Evolutionary conservation across 2,113 vertebrate species (phyloP).

Genomic region (Protobothrops mucrosquamatus): DNA sequence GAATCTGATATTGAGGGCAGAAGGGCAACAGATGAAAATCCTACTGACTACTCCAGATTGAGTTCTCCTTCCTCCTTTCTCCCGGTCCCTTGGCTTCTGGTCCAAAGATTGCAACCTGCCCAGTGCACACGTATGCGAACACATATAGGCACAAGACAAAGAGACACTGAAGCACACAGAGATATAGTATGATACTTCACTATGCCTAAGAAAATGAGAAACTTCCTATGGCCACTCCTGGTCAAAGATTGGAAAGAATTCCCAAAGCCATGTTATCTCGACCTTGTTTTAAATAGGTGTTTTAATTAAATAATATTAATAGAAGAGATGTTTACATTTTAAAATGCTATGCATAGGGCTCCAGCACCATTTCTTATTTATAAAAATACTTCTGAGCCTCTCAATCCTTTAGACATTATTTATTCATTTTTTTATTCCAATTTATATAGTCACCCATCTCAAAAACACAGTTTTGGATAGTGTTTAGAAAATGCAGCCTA

Average conservation of each 20-base stretch:
- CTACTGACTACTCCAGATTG: not conserved
- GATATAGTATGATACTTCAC: not conserved
- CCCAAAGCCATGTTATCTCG: not conserved
- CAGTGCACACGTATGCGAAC: not conserved
- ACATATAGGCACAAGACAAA: not conserved
- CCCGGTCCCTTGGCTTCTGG: not conserved
- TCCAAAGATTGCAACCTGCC: not conserved
- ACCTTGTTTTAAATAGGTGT: not conserved
- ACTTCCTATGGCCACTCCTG: not conserved
- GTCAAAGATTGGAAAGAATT: not conserved
- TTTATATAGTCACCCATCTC: not conserved
- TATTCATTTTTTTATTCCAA: not conserved
- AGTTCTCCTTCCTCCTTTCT: not conserved
- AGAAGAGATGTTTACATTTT: not conserved
- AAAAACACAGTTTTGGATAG: not conserved
- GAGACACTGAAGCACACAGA: not conserved
- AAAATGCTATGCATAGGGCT: not conserved
- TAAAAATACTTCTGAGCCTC: not conserved
- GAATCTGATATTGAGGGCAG: constrained; percentile 4
- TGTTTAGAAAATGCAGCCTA: not conserved
- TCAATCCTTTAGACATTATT: not conserved
- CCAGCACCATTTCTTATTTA: not conserved
- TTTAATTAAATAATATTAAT: not conserved
- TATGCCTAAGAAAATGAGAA: not conserved
- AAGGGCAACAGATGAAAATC: not conserved